Evolutionary conservation across 2,888 invertebrate genomes (phyloP), one percentile per base, ranked within the genome.

Genomic region (Cheilosia grossa): DNA sequence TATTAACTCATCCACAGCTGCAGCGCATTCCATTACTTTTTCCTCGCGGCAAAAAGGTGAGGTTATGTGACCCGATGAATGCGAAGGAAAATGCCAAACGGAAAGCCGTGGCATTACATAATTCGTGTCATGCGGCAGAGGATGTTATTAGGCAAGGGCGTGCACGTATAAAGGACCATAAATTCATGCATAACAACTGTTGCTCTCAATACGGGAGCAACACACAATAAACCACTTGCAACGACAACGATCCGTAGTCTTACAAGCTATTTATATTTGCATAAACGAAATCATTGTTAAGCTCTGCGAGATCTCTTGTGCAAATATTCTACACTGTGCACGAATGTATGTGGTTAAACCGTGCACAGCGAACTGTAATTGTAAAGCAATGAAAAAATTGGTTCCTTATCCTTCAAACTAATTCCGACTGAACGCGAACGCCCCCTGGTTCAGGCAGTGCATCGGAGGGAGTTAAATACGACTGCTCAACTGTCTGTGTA

Each of bases 31-130:
- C 27, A 54, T 30, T 21, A 15, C 33, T n/a, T 53, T 42, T 66
- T 13, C 17, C n/a, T 13, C 30, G 21, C 33, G 21, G 3, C 24
- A 44, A 33, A 42, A 24, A 37, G 13, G 37, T 49, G 15, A 58
- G 19, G 27, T 27, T 33, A 63, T 44, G 54, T 3, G n/a, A 58
- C 27, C n/a, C n/a, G n/a, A n/a, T n/a, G n/a, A n/a, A n/a, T n/a
- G n/a, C 19, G 27, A 54, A 69, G 19, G 54, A 27, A 69, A 63
- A 69, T 77, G 61, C 47, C 27, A 56, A 78, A 49, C 40, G 49
- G 49, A 63, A 58, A 19, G 63, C 70, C 79, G 58, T 66, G 79
- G 58, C 33, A 40, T 80, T 59, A 58, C 56, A 59, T 37, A 64
- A 59, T 30, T 66, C 66, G 56, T 56, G 13, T 27, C 58, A 61